Conservation (phyloP, 2,888 invertebrate species). For the Acrobeloides nanus region DNA sequence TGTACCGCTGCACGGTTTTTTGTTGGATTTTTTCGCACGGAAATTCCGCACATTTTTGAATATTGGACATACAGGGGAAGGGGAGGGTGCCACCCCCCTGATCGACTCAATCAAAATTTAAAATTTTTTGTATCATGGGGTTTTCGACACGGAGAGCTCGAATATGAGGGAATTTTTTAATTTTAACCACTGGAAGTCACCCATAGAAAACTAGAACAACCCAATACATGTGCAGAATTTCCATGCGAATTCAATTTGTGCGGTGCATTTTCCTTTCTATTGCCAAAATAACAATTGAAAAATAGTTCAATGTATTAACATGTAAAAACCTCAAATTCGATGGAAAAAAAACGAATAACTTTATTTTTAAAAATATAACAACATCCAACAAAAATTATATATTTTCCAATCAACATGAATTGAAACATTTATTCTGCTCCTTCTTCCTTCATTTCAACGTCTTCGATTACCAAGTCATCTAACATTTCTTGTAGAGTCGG, state of each 20-base stretch:
- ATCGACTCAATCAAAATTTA: too few species aligned
- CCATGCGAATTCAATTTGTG: background rate
- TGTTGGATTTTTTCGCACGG: background rate
- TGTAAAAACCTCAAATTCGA: background rate
- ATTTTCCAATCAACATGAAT: background rate
- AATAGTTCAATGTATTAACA: background rate
- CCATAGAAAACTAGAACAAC: too few species aligned
- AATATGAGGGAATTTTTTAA: too few species aligned
- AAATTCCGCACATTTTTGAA: too few species aligned
- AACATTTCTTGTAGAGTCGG: conserved; percentile 86
- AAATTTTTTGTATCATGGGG: too few species aligned
- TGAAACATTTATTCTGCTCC: background rate
- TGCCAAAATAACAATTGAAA: conserved; percentile 1
- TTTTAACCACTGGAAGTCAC: too few species aligned
- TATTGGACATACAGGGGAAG: too few species aligned
- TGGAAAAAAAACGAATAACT: background rate
- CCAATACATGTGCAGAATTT: background rate
- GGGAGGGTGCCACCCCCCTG: too few species aligned
- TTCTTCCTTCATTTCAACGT: conserved; percentile 19
- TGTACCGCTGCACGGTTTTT: too few species aligned
- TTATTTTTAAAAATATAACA: background rate
- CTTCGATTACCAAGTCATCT: conserved; percentile 74
- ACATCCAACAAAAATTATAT: conserved; percentile 3
- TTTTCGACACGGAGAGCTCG: too few species aligned
- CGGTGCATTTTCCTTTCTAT: background rate